Base-by-base conservation (phyloP, 2,888 invertebrate species). In the Catocala sponsa region DNA sequence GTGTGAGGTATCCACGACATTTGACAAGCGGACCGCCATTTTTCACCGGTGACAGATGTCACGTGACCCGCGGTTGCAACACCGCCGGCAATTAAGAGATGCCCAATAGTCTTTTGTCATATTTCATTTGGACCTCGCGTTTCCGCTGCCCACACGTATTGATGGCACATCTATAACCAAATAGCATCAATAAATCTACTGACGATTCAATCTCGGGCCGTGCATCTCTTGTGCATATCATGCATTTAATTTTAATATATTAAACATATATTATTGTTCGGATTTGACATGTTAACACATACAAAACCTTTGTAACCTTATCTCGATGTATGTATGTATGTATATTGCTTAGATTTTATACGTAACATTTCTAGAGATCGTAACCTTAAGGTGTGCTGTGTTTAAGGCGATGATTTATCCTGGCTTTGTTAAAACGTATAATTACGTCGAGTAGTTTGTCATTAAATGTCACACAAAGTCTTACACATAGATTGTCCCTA, bases 61-160 rank as follows among this genome's bases (percentile, higher is more conserved):
- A 42, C 57, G 47, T 51, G 53, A 53, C 42, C 53, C 51, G 13
- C 55, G 13, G 48, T 63, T 67, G 59, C 67, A 44, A 65, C 64
- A 63, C 61, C 56, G 55, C 9, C 53, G 65, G 64, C 68, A 78
- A 78, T 77, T 79, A 77, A 71, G 65, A 38, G 48, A 15, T 38
- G 61, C 15, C 44, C 57, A 44, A 65, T 57, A 54, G 57, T 48
- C 68, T 63, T 74, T 69, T 74, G 77, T 79, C 71, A 84, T 85
- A 84, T 83, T 83, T 83, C 80, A 84, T 81, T 73, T 62, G 74
- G 75, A 77, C 69, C 70, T 70, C 49, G 65, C 70, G 48, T 69
- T 64, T 65, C 65, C 72, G 65, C 61, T 43, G 59, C 77, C 76
- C 68, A 77, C 76, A 56, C 76, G 70, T 6, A 74, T 72, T 71